phyloP scores from a whole-genome alignment of 64 coral and sea anemone genomes.

The Montipora efflorescens region DNA sequence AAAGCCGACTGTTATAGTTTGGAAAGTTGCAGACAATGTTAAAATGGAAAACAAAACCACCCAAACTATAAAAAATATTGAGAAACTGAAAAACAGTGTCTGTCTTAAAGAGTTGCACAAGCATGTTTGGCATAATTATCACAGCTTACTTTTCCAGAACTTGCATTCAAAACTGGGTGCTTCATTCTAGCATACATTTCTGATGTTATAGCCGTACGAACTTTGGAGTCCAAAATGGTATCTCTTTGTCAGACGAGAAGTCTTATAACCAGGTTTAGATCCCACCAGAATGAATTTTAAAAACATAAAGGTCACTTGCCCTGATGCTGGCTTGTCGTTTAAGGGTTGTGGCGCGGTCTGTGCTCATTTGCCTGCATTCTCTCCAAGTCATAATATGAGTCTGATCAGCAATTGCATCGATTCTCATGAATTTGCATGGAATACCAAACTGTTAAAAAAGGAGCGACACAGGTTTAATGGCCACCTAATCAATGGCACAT shows the following conservation, averaged over 20 bases:
- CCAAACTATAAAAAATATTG: too few relatives aligned
- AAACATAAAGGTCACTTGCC: constrained; percentile 79
- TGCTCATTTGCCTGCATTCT: constrained; percentile 73
- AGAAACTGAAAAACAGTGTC: too few relatives aligned
- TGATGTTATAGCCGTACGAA: too few relatives aligned
- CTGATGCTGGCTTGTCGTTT: constrained; percentile 85
- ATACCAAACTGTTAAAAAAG: constrained; percentile 89
- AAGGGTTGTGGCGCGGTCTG: constrained; percentile 48
- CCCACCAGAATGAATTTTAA: neutral
- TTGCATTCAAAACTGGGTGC: too few relatives aligned
- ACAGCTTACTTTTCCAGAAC: too few relatives aligned
- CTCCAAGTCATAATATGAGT: constrained; percentile 93
- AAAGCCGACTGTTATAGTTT: neutral
- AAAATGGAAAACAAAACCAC: too few relatives aligned
- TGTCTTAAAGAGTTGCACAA: too few relatives aligned
- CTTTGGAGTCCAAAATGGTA: too few relatives aligned
- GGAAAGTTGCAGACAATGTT: too few relatives aligned
- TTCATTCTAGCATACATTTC: too few relatives aligned
- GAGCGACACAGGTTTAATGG: neutral
- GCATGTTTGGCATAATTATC: too few relatives aligned
- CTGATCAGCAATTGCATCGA: constrained; percentile 76
- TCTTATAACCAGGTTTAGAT: neutral
- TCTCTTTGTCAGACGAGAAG: too few relatives aligned
- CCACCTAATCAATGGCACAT: neutral
- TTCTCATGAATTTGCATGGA: constrained; percentile 92